phyloP scores from a whole-genome alignment of 2,113 vertebrate species.

The Sceloporus undulatus region DNA sequence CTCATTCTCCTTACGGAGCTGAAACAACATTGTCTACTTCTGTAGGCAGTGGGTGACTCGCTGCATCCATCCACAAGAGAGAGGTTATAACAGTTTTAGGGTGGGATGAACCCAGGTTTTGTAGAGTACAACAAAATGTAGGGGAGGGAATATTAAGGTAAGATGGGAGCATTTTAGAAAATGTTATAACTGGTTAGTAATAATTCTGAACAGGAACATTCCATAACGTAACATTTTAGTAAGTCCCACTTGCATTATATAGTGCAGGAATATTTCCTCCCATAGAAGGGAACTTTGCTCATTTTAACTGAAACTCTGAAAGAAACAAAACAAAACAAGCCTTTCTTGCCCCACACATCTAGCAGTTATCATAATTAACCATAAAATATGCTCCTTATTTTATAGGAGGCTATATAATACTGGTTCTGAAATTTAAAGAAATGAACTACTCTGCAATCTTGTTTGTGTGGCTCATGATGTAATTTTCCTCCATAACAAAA shows the following conservation, averaged over 20 bases:
- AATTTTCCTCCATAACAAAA: neutral
- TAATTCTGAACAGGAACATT: neutral
- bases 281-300: neutral
- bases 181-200: neutral
- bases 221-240: neutral
- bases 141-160: neutral
- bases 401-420: neutral
- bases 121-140: neutral
- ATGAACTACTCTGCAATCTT: neutral
- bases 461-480: neutral
- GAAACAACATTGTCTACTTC: neutral
- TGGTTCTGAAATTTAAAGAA: neutral
- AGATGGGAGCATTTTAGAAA: neutral
- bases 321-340: neutral
- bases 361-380: neutral
- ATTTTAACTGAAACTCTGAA: neutral
- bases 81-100: neutral
- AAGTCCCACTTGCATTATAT: neutral
- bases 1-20: neutral
- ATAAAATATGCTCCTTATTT: neutral
- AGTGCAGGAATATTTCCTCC: neutral
- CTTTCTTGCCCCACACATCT: neutral
- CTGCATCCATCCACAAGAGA: neutral
- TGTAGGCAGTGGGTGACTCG: too few relatives aligned
- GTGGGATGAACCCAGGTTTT: neutral